Base-by-base conservation (phyloP, 2,113 vertebrate genomes). In the Butastur rufipennis region DNA sequence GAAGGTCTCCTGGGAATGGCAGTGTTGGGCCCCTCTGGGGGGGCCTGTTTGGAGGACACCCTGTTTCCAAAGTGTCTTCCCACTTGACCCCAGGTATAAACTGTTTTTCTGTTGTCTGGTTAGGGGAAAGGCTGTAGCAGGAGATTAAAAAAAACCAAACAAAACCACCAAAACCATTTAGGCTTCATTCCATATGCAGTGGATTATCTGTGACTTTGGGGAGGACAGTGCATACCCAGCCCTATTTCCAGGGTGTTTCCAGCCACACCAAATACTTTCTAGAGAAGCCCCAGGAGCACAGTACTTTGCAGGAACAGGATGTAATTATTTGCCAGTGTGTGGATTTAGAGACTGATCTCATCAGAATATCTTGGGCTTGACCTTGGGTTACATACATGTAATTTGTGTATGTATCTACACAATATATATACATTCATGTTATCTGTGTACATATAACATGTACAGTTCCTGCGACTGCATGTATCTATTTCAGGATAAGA, bases 181-280 rank as follows among this genome's bases (percentile, higher is more conserved):
- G 65, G 13, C 52, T 75, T 89, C 13, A 23, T 86, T 95, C 75
- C 16, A 10, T 58, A 22, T 92, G 59, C 47, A 40, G 77, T 74
- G 56, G 66, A 93, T 96, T 96, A 85, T 93, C 52, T 85, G 66
- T 75, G 87, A 52, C 61, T 96, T 91, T 75, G 65, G 75, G 70
- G 86, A 95, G 80, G 83, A 95, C 40, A 65, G 23, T 90, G 40
- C 4, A 4, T 86, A 86, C 80, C 95, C 73, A 56, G 12, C 93
- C 91, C 91, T 92, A 16, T 95, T 97, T 95, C 72, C 93, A 95
- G 94, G 88, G 95, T 97, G 88, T 97, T 96, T 82, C 95, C 91
- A 96, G 78, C 84, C 95, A 93, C 93, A 93, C 87, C 81, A 75
- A 81, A 29, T 91, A 75, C 40, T 84, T 95, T 93, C 84, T 93